Conservation (phyloP, 2,797 vertebrate species). For the Apogon hyalosoma region DNA sequence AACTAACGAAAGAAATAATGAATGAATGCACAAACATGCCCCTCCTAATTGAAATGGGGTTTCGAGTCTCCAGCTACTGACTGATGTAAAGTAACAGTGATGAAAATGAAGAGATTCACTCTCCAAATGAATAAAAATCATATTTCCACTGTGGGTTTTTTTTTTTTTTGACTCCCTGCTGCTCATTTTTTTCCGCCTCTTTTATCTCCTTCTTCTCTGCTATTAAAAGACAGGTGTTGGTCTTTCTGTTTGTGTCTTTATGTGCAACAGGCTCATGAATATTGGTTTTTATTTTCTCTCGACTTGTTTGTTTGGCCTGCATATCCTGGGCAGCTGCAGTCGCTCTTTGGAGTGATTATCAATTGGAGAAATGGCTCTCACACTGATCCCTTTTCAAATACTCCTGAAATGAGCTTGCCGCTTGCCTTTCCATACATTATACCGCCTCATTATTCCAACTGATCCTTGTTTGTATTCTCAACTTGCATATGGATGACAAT, state of each 20-base stretch:
- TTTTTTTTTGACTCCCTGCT: neutral
- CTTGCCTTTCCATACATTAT: slow-evolving; percentile 54
- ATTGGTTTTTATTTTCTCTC: slow-evolving; percentile 34
- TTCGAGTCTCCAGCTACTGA: slow-evolving; percentile 20
- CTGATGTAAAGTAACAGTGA: slow-evolving; percentile 4
- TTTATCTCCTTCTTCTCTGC: neutral
- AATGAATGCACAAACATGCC: slow-evolving; percentile 22
- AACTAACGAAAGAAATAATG: slow-evolving; percentile 31
- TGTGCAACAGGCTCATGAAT: slow-evolving; percentile 39
- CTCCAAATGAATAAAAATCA: slow-evolving; percentile 1
- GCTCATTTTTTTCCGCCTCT: neutral
- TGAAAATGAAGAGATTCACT: slow-evolving; percentile 14
- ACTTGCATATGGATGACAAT: slow-evolving; percentile 6
- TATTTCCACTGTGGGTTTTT: neutral
- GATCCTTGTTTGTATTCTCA: slow-evolving; percentile 32
- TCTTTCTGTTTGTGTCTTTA: slow-evolving; percentile 13
- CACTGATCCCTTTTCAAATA: slow-evolving; percentile 67
- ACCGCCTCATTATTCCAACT: slow-evolving; percentile 42
- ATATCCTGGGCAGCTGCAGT: slow-evolving; percentile 47
- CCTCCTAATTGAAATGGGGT: slow-evolving; percentile 41
- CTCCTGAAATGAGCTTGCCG: slow-evolving; percentile 60
- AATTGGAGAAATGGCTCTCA: slow-evolving; percentile 47
- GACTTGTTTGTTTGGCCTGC: slow-evolving; percentile 53
- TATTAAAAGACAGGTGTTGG: slow-evolving; percentile 38
- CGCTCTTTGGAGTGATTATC: slow-evolving; percentile 60